Base-by-base conservation (phyloP, 2,797 vertebrate species). In the Mastacembelus armatus region DNA sequence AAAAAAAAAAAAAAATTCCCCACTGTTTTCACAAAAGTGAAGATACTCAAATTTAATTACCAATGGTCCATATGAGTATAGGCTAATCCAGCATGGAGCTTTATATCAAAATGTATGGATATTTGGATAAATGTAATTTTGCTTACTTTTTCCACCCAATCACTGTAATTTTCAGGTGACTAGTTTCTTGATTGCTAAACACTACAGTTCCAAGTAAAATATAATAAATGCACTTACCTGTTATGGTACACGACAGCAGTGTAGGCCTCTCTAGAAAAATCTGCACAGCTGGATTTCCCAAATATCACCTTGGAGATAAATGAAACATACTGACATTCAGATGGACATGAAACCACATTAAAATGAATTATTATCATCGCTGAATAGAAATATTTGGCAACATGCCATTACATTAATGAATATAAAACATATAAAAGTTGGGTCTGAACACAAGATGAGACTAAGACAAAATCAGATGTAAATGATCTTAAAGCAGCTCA, bases 181-280 rank as follows among this genome's bases (percentile, higher is more conserved):
- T n/a, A 11, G 10, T 35, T 35, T 59, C 21, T 12, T 59, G 0
- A 33, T 22, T 24, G 10, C 4, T 32, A n/a, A 10, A 24, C 16
- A 19, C 9, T 55, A 4, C 6, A 50, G 36, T n/a, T 44, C n/a
- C n/a, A 52, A 35, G 4, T 4, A 43, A 40, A 68, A 36, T 5
- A 36, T 5, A 11, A 6, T 5, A n/a, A 19, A 61, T 10, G 11
- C n/a, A 49, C 90, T 89, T 89, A 99, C 98, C 97, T 94, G 94
- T 98, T 99, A 84, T 99, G 98, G 90, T 99, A 99, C 22, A 99
- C 96, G 54, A 99, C 96, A 40, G 98, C 92, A 61, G 97, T 99
- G 86, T 99, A 99, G 1, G 98, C 96, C 85, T 99, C 98, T 90
- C 96, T 98, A 78, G 94, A 91, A 88, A 96, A 99, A 85, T 99